A percentile compares a stretch with the other conserved stretches of the same genome.
Conservation (phyloP, 2,888 invertebrate genomes). For the Eupithecia insigniata region DNA sequence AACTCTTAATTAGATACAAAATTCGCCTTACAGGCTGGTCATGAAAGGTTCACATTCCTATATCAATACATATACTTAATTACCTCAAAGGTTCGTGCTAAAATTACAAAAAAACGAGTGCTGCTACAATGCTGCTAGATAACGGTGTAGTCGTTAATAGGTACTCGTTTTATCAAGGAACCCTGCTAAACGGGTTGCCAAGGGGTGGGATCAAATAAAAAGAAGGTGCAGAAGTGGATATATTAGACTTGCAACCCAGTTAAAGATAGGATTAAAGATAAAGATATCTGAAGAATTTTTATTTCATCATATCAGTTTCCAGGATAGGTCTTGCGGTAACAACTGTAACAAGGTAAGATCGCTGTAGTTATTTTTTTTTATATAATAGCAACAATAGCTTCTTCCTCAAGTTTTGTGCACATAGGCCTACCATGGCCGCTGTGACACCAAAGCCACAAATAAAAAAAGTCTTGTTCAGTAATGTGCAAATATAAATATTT, state of each 20-base stretch:
- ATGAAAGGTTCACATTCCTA: neutral
- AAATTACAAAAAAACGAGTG: neutral
- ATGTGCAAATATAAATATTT: too few species aligned
- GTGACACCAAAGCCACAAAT: too few species aligned
- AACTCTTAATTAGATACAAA: neutral
- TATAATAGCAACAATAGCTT: too few species aligned
- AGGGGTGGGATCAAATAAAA: conserved; percentile 54
- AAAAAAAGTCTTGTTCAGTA: too few species aligned
- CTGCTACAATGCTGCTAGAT: neutral
- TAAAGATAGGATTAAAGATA: conserved; percentile 37
- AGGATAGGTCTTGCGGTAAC: too few species aligned
- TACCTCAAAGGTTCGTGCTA: neutral
- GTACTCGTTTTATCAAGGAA: conserved; percentile 43
- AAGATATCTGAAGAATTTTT: too few species aligned
- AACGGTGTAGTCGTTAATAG: neutral
- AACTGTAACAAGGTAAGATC: too few species aligned
- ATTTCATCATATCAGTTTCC: too few species aligned
- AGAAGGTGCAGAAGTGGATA: conserved; percentile 61
- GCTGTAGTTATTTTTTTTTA: too few species aligned
- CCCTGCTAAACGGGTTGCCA: conserved; percentile 60
- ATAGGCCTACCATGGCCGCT: too few species aligned
- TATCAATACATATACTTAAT: neutral
- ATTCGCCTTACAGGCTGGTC: neutral
- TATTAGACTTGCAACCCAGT: conserved; percentile 40
- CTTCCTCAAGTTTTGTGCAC: too few species aligned